These are phyloP conservation scores for Sphecodes monilicornis DNA, from an alignment of 2,888 invertebrate species.

Conservation along the genomic window DNA sequence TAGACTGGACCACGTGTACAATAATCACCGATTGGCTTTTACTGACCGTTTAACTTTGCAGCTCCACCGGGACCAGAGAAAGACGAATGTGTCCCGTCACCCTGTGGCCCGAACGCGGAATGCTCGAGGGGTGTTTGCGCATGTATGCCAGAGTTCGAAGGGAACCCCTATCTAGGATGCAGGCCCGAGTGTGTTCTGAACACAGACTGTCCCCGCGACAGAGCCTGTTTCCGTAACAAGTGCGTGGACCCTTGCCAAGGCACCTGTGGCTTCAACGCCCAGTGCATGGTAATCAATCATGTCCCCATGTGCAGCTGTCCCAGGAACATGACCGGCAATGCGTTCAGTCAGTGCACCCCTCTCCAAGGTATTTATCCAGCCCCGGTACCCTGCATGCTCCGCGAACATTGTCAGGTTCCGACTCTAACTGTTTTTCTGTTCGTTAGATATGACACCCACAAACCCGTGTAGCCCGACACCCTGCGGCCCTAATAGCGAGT, in stretches of 20 bases:
- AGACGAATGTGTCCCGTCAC: conserved; percentile 88
- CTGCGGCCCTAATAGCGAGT: conserved; percentile 91
- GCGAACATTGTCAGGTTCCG: too few species aligned
- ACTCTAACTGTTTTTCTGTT: conserved; percentile 22
- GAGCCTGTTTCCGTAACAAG: conserved; percentile 92
- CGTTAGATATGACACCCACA: conserved; percentile 84
- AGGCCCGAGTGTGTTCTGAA: conserved; percentile 93
- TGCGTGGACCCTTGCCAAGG: conserved; percentile 93
- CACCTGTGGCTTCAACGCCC: conserved; percentile 91
- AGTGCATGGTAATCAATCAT: conserved; percentile 91
- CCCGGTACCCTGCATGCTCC: background rate
- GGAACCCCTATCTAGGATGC: conserved; percentile 87
- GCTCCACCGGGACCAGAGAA: conserved; percentile 77
- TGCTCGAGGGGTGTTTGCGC: conserved; percentile 81
- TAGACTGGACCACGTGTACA: background rate
- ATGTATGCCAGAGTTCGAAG: conserved; percentile 85
- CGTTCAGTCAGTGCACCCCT: conserved; percentile 88
- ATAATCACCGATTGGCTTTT: conserved; percentile 85
- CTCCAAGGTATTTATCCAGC: conserved; percentile 75
- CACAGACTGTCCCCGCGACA: conserved; percentile 90
- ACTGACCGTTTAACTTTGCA: conserved; percentile 82
- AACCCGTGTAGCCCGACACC: conserved; percentile 90
- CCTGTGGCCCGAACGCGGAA: conserved; percentile 88
- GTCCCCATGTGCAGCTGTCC: conserved; percentile 87
- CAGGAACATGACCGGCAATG: conserved; percentile 88